These are phyloP conservation scores for Megaceryle alcyon DNA, from an alignment of 2,797 vertebrate species.

Conservation along the genomic window DNA sequence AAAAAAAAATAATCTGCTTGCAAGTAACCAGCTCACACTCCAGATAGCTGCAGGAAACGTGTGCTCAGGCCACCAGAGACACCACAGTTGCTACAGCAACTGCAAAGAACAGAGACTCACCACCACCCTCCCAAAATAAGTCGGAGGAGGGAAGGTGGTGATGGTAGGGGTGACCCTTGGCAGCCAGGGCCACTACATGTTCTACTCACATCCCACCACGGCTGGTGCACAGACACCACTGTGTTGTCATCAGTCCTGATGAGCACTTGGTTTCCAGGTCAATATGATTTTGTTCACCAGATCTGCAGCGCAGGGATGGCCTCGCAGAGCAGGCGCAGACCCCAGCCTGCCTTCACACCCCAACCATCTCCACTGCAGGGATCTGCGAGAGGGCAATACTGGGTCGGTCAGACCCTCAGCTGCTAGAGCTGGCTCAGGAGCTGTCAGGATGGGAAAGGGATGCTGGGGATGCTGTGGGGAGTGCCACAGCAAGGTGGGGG, in stretches of 20 bases:
- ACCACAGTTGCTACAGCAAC: conserved; percentile 74
- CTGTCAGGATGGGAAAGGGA: background rate
- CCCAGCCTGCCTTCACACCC: background rate
- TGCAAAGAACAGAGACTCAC: background rate
- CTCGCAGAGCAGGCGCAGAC: background rate
- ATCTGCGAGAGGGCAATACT: background rate
- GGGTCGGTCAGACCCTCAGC: background rate
- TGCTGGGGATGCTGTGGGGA: background rate
- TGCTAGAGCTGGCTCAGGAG: fast-evolving
- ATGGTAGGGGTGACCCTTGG: background rate
- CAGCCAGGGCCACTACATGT: background rate
- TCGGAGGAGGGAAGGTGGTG: background rate
- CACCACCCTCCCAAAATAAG: background rate
- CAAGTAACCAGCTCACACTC: background rate
- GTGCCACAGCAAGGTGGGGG: background rate
- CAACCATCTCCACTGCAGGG: background rate
- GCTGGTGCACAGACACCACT: background rate
- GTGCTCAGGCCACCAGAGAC: conserved; percentile 7
- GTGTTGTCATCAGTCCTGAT: background rate
- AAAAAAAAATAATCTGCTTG: background rate
- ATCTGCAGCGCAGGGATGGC: background rate
- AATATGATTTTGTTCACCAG: conserved; percentile 13
- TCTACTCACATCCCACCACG: background rate
- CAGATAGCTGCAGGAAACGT: background rate
- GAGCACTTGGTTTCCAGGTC: background rate